Conservation (phyloP, 2,888 invertebrate genomes). For the Protonemura montana region DNA sequence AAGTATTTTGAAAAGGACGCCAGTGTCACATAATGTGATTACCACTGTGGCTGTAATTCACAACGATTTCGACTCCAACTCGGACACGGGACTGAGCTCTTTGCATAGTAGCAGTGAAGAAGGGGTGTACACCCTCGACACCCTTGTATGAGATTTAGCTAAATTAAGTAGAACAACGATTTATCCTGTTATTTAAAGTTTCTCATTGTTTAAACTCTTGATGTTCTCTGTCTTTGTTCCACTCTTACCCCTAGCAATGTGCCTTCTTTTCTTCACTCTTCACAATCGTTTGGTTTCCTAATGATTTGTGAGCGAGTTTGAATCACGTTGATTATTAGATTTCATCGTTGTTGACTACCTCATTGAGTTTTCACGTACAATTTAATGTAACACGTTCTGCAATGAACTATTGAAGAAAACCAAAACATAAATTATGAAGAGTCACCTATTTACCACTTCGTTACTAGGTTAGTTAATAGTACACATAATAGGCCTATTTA, state of each 20-base stretch:
- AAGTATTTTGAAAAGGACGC: slow-evolving; percentile 24
- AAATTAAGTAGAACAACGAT: neutral
- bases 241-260: neutral
- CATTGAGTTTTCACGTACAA: neutral
- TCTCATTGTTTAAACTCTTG: too few species aligned
- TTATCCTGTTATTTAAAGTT: too few species aligned
- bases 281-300: neutral
- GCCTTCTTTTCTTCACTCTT: slow-evolving; percentile 20
- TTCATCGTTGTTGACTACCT: neutral
- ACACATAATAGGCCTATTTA: neutral
- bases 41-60: slow-evolving; percentile 33
- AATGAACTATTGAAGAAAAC: neutral
- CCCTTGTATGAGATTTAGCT: slow-evolving; percentile 55
- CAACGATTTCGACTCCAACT: slow-evolving; percentile 60
- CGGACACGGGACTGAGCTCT: slow-evolving; percentile 63
- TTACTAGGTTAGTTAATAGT: neutral
- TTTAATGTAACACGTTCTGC: neutral
- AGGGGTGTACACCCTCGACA: slow-evolving; percentile 57
- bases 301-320: neutral
- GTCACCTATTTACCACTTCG: neutral
- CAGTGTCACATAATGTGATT: slow-evolving; percentile 23
- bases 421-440: neutral
- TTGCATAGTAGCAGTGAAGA: slow-evolving; percentile 60
- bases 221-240: too few species aligned
- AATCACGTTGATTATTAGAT: slow-evolving; percentile 12